Percentiles rank a stretch among this genome's conserved stretches.
phyloP scores from a whole-genome alignment of 2,888 invertebrate species.

The Morpho helenor region DNA sequence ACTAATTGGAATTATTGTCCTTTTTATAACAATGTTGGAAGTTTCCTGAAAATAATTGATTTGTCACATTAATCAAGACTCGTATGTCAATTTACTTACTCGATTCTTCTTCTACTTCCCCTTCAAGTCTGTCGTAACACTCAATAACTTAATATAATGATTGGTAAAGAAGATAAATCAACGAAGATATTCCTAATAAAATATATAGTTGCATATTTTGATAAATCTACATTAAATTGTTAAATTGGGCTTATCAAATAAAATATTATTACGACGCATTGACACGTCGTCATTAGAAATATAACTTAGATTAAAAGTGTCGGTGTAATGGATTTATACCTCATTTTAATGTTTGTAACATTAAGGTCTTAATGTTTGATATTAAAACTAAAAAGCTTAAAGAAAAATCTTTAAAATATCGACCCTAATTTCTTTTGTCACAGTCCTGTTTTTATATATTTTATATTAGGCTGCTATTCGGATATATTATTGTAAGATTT shows the following conservation, averaged over 20 bases:
- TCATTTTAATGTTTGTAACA: constrained; percentile 43
- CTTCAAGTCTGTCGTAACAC: constrained; percentile 15
- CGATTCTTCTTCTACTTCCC: constrained; percentile 1
- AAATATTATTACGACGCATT: constrained; percentile 51
- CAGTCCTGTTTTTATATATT: constrained; percentile 40
- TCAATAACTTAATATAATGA: constrained; percentile 22
- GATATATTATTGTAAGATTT: constrained; percentile 39
- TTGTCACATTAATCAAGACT: neutral
- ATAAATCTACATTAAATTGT: constrained; percentile 50
- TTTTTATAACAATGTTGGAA: neutral
- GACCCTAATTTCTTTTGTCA: constrained; percentile 35
- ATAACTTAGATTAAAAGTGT: constrained; percentile 38
- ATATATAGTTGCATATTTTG: constrained; percentile 54
- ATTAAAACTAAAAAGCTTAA: constrained; percentile 21
- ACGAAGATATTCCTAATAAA: constrained; percentile 46
- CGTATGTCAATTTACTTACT: constrained; percentile 4
- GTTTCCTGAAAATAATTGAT: neutral
- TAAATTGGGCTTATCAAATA: constrained; percentile 55
- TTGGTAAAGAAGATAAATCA: constrained; percentile 34
- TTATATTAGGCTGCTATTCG: constrained; percentile 45
- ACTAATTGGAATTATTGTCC: neutral
- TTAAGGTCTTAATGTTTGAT: constrained; percentile 28
- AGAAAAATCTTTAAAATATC: constrained; percentile 29
- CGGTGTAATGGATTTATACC: constrained; percentile 54
- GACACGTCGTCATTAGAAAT: constrained; percentile 30